These are phyloP conservation scores for Drosophila lutescens DNA, from an alignment of 2,888 invertebrate genomes.

Conservation along the genomic window DNA sequence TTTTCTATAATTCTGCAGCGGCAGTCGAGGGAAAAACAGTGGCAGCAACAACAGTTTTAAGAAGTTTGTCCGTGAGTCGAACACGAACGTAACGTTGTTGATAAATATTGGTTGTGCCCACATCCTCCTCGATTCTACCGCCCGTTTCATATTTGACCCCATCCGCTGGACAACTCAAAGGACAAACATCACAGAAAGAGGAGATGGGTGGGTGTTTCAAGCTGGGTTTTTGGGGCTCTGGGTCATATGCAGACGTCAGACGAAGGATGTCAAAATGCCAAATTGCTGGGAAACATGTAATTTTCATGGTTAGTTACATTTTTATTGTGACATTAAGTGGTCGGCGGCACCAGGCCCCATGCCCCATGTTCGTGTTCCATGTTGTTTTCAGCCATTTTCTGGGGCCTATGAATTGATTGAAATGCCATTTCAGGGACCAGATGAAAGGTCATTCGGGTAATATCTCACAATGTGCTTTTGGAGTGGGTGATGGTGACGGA, in stretches of 20 bases:
- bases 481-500: not conserved
- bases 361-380: slow-evolving; percentile 12
- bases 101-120: slow-evolving; percentile 72
- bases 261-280: slow-evolving; percentile 65
- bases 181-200: slow-evolving; percentile 34
- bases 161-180: slow-evolving; percentile 54
- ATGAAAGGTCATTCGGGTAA: slow-evolving; percentile 57
- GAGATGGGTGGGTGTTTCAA: not conserved
- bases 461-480: slow-evolving; percentile 29
- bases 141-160: slow-evolving; percentile 14
- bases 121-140: slow-evolving; percentile 12
- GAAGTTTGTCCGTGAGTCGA: slow-evolving; percentile 68
- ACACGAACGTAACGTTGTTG: slow-evolving; percentile 72
- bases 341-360: slow-evolving; percentile 40
- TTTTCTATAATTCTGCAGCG: slow-evolving; percentile 65
- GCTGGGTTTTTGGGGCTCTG: slow-evolving; percentile 4
- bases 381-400: slow-evolving; percentile 43
- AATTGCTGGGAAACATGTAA: slow-evolving; percentile 80
- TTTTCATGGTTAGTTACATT: slow-evolving; percentile 82
- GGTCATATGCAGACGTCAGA: slow-evolving; percentile 57
- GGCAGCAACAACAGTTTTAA: slow-evolving; percentile 58
- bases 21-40: slow-evolving; percentile 17
- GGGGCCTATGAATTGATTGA: slow-evolving; percentile 71
- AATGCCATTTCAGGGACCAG: slow-evolving; percentile 53
- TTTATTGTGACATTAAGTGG: slow-evolving; percentile 81